A percentile compares a stretch with the other conserved stretches of the same genome.
Conservation (phyloP, 2,113 vertebrate genomes). For the Empidonax alnorum region DNA sequence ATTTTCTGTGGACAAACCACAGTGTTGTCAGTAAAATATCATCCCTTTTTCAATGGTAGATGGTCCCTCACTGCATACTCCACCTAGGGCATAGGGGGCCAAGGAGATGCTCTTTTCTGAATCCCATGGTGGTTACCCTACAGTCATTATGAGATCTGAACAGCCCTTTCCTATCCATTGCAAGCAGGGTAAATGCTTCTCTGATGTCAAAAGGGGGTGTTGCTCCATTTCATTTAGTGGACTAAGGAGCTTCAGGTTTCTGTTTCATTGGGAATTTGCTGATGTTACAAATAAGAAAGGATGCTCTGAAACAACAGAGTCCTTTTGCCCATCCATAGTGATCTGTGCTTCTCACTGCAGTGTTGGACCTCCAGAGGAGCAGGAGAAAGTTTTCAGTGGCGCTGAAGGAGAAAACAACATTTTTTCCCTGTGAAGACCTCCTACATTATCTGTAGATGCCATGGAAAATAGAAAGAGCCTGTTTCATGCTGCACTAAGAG, state of each 20-base stretch:
- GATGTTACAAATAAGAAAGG: background rate
- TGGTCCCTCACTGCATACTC: background rate
- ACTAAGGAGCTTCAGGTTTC: background rate
- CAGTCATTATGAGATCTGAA: background rate
- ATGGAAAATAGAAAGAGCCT: background rate
- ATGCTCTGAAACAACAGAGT: background rate
- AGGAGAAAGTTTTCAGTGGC: background rate
- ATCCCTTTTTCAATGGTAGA: background rate
- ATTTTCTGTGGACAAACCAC: background rate
- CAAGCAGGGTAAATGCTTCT: background rate
- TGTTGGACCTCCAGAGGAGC: background rate
- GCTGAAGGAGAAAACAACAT: constrained; percentile 65
- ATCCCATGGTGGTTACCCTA: background rate
- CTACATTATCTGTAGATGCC: background rate
- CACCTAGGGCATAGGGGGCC: background rate
- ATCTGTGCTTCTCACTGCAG: constrained; percentile 55
- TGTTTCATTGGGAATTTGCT: background rate
- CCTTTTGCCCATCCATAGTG: background rate
- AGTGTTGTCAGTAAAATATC: background rate
- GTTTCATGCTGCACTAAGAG: background rate
- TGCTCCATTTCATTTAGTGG: background rate
- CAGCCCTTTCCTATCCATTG: background rate
- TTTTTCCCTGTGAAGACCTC: constrained; percentile 48
- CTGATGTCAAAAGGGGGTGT: background rate
- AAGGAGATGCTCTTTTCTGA: background rate